Conservation (phyloP, 2,113 vertebrate species). For the Hydrolagus affinis region DNA sequence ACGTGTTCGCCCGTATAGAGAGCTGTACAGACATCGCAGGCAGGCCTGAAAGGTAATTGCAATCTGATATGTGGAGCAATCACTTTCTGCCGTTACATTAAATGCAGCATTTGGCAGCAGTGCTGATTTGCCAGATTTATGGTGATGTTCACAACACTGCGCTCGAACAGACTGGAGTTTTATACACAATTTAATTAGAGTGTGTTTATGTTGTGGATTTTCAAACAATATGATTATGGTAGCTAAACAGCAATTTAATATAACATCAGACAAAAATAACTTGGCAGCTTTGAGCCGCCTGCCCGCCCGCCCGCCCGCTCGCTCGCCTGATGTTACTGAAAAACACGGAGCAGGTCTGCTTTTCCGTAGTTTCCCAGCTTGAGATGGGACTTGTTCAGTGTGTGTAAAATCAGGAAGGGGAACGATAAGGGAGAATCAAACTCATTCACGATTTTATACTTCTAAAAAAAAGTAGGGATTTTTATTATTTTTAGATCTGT, state of each 20-base stretch:
- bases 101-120: not conserved
- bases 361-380: no score
- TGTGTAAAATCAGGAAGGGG: no score
- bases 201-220: not conserved
- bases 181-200: not conserved
- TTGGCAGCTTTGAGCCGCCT: not conserved
- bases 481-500: no score
- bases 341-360: not conserved
- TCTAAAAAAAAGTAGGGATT: no score
- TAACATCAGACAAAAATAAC: conserved; percentile 18
- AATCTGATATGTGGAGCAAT: not conserved
- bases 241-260: conserved; percentile 18
- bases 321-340: not conserved
- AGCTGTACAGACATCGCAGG: not conserved
- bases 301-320: not conserved
- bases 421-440: no score
- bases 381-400: no score
- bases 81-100: not conserved
- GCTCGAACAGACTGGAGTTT: not conserved
- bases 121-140: not conserved
- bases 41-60: not conserved
- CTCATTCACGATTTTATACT: no score
- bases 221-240: conserved; percentile 7
- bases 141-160: not conserved
- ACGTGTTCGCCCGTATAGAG: not conserved